Base-by-base conservation (phyloP, 1,140 invertebrate species). In the Hylaeus anthracinus region DNA sequence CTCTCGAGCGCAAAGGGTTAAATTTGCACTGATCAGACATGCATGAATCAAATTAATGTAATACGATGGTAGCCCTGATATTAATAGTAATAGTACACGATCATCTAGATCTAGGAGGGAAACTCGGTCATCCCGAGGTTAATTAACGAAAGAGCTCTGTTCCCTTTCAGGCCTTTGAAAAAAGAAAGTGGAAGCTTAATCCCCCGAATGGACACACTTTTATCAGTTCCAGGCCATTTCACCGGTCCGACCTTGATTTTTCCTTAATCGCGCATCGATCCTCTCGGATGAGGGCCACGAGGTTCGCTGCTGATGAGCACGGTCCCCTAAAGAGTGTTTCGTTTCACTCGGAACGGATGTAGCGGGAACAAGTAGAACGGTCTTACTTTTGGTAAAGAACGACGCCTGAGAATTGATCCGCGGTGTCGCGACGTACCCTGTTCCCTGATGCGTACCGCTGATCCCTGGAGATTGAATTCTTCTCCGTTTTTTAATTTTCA, bases 311-410 rank as follows among this genome's bases (percentile, higher is more conserved):
- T 48, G 58, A 64, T 81, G 26, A 26, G 26, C 26, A 26, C 26
- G 26, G 26, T 26, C 26, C 26, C 26, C 26, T 26, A 26, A 26
- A 26, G 26, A 26, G 26, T 26, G 26, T 26, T 26, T 26, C 26
- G 26, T 26, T 26, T 26, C 26, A 26, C 26, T 26, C 26, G 26
- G 26, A 26, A 26, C 26, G 26, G 26, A 65, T 26, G 26, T 45
- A 10, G 51, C 14, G 5, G 69, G 80, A 77, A 86, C 75, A 86
- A 83, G 86, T 75, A 83, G 65, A 53, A 43, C 48, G 67, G 55
- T 75, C 65, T 73, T 77, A 67, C 81, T 73, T 64, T 71, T 67
- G 55, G 64, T 41, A 39, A 45, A 56, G 41, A 72, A 51, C 79
- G 69, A 77, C 85, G 75, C 60, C 74, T 67, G 39, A 51, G 55